phyloP scores from a whole-genome alignment of 2,888 invertebrate genomes.

The Coenonympha arcania region DNA sequence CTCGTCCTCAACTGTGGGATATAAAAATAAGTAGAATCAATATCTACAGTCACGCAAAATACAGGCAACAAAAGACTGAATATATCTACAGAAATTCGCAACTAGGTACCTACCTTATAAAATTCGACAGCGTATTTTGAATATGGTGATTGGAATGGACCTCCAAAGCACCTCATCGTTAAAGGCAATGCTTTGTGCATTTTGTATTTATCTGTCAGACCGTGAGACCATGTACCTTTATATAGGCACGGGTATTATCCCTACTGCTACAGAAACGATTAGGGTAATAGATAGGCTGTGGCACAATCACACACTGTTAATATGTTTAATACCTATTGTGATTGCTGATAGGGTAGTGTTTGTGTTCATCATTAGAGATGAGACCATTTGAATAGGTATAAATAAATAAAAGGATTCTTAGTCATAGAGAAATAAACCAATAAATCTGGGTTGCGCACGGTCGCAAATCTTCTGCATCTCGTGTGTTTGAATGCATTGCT shows the following conservation, averaged over 20 bases:
- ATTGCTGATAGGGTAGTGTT: background rate
- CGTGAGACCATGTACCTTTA: constrained; percentile 15
- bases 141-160: constrained; percentile 18
- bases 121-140: background rate
- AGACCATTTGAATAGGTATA: too few species aligned
- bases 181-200: constrained; percentile 17
- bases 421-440: background rate
- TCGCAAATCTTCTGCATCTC: too few species aligned
- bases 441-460: background rate
- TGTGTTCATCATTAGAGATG: background rate
- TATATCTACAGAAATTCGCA: too few species aligned
- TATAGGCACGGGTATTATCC: too few species aligned
- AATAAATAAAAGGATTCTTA: background rate
- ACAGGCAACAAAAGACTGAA: too few species aligned
- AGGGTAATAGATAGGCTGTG: background rate
- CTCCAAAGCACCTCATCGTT: constrained; percentile 13
- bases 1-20: too few species aligned
- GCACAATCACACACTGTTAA: background rate
- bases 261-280: background rate
- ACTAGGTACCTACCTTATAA: background rate
- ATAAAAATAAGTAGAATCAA: too few species aligned
- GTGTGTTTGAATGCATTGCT: too few species aligned
- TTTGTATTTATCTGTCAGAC: constrained; percentile 28
- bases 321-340: background rate
- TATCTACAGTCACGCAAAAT: too few species aligned